Evolutionary conservation across 2,797 vertebrate genomes (phyloP).

Genomic region (Hemitrygon akajei): DNA sequence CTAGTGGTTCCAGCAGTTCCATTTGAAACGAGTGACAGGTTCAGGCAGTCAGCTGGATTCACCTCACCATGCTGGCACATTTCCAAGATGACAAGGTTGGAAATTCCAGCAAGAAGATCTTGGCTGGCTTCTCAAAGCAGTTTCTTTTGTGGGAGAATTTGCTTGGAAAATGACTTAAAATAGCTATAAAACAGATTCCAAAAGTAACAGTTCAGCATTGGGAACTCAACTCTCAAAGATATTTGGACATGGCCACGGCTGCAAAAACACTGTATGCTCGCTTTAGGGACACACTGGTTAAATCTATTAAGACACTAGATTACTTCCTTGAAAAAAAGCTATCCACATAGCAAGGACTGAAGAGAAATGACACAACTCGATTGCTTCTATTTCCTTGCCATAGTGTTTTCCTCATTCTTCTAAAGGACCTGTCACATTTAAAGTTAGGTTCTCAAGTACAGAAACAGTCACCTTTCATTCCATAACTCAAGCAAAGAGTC

Average conservation of each 20-base stretch:
- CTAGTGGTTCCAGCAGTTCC: not conserved
- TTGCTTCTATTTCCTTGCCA: not conserved
- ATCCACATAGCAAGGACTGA: not conserved
- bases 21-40: not conserved
- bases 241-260: not conserved
- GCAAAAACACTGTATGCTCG: not conserved
- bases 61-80: not conserved
- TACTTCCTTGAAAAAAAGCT: not conserved
- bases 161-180: not conserved
- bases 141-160: not conserved
- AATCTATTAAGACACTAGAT: not conserved
- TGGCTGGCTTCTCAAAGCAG: not conserved
- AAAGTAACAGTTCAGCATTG: not conserved
- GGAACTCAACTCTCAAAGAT: not conserved
- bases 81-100: not conserved
- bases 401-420: not conserved
- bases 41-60: not conserved
- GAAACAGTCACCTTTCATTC: not conserved
- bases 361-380: not conserved
- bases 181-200: not conserved
- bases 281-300: not conserved
- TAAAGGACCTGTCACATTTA: not conserved
- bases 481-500: not conserved
- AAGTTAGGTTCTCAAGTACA: not conserved
- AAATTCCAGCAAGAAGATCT: not conserved